These are phyloP conservation scores for Pachliopta kotzebuea DNA, from an alignment of 2,888 invertebrate genomes.

Conservation along the genomic window DNA sequence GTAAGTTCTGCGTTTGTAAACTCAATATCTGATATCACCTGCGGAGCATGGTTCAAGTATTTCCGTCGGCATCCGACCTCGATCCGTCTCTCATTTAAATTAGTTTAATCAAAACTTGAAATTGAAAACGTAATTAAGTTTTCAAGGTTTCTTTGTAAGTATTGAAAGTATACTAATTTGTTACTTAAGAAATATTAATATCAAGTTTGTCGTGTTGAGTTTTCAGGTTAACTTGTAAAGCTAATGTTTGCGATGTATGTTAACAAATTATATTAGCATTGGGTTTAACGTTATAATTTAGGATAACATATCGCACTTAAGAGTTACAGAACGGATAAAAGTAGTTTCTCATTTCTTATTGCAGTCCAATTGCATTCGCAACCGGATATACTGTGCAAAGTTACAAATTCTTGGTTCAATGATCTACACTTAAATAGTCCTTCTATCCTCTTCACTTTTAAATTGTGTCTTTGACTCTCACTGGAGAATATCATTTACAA, in stretches of 20 bases:
- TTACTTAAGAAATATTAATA: too few species aligned
- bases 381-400: conserved; percentile 13
- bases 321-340: too few species aligned
- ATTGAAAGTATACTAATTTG: not conserved
- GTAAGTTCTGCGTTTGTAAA: conserved; percentile 1
- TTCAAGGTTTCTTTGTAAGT: not conserved
- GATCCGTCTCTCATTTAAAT: conserved; percentile 14
- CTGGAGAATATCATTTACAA: conserved; percentile 9
- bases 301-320: too few species aligned
- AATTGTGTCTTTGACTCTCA: conserved; percentile 9
- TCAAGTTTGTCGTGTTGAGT: too few species aligned
- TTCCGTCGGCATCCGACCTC: conserved; percentile 15
- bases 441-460: not conserved
- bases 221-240: too few species aligned
- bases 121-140: not conserved
- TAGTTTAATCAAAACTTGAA: conserved; percentile 6
- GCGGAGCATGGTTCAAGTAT: conserved; percentile 13
- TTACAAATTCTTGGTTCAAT: conserved; percentile 13
- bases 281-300: too few species aligned
- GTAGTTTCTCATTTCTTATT: not conserved
- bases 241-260: too few species aligned
- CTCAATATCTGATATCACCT: conserved; percentile 27
- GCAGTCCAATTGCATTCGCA: conserved; percentile 7
- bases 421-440: conserved; percentile 4
- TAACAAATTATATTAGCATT: too few species aligned